Conservation (phyloP, 2,888 invertebrate species). For the Eudemis profundana region DNA sequence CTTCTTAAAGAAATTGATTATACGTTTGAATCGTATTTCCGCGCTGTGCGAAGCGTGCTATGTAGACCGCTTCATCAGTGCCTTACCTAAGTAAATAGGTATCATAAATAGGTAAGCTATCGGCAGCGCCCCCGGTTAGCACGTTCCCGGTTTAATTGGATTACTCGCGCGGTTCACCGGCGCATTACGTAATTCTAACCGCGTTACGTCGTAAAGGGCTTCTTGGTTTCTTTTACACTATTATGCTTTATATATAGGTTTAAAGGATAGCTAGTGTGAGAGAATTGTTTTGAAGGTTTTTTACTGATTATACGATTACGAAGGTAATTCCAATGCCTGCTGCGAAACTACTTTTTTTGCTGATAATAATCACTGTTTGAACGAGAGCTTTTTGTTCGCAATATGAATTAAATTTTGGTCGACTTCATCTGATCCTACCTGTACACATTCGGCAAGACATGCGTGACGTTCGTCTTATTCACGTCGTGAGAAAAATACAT, state of each 20-base stretch:
- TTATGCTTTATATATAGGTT: constrained; percentile 1
- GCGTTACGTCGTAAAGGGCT: constrained; percentile 34
- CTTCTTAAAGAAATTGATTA: too few relatives aligned
- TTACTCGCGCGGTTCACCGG: constrained; percentile 38
- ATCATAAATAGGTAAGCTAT: constrained; percentile 7
- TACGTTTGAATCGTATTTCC: background rate
- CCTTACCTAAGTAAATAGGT: constrained; percentile 6
- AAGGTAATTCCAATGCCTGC: too few relatives aligned
- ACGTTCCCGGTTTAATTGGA: constrained; percentile 37
- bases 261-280: background rate
- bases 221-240: constrained; percentile 25
- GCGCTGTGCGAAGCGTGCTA: background rate
- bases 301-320: too few relatives aligned
- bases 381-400: too few relatives aligned
- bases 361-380: too few relatives aligned
- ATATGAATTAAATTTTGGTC: too few relatives aligned
- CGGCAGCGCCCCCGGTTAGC: constrained; percentile 2
- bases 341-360: too few relatives aligned
- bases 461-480: too few relatives aligned
- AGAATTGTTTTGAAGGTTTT: background rate
- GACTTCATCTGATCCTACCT: too few relatives aligned
- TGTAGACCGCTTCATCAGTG: background rate
- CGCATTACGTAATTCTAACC: constrained; percentile 37
- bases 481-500: too few relatives aligned
- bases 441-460: too few relatives aligned